Evolutionary conservation across 2,888 invertebrate species (phyloP), one percentile per base, ranked within the genome.

Genomic region (Tenodera sinensis): DNA sequence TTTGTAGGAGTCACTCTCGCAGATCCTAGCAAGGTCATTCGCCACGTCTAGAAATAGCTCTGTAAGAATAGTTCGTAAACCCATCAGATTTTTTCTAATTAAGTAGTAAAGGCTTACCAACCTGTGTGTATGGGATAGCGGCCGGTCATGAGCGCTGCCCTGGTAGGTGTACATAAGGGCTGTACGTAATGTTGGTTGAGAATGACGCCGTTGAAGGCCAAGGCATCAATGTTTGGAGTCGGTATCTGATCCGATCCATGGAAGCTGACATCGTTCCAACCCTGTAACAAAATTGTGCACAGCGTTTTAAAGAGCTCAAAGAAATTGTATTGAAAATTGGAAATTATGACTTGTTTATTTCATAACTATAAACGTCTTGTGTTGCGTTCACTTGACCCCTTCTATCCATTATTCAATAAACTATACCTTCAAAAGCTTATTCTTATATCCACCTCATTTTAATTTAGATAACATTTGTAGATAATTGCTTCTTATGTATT

Each of bases 211-310:
- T 92, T 92, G 88, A 92, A 93, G 0, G 94, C 94, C 89, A 94
- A 91, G 2, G 93, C 92, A 91, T 94, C 94, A 83, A 94, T 93
- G 91, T 94, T 94, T 12, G 94, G 94, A 6, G 94, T 94, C 15
- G 93, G 93, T 85, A 94, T 94, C 91, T 94, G 93, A n/a, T 92
- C 90, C 0, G 94, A 94, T 0, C 94, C 94, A 91, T 94, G 94
- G 90, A 94, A 94, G 87, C 94, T 93, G 20, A 94, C 93, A 91
- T 94, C 94, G 91, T 94, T 94, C 93, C 93, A 94, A 7, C 94
- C 94, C 94, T 94, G 91, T 25, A 91, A 91, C 81, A n/a, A 1
- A 85, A 89, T 28, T 9, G 27, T 42, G 12, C 42, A 0, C 42
- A 12, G 3, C 7, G 7, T 3, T 34, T 34, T 7, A 34, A 3